phyloP scores from a whole-genome alignment of 2,888 invertebrate genomes.

The Lochmaea capreae region DNA sequence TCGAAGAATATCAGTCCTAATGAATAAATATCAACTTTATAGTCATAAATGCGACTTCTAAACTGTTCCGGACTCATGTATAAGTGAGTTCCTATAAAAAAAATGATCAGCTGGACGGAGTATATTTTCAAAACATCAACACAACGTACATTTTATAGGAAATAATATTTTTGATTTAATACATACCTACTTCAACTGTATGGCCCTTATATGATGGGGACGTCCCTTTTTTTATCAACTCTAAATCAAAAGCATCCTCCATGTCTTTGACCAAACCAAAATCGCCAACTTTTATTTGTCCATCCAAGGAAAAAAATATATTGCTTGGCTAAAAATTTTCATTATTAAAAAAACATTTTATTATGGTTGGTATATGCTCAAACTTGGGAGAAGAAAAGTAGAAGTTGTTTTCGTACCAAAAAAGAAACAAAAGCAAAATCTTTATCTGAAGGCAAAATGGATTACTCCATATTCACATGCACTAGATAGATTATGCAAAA shows the following conservation, averaged over 20 bases:
- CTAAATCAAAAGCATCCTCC: conserved; percentile 68
- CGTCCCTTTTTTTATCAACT: conserved; percentile 64
- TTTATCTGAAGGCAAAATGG: too few relatives aligned
- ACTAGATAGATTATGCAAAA: too few relatives aligned
- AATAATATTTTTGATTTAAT: not conserved
- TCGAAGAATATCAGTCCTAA: conserved; percentile 95
- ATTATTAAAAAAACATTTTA: not conserved
- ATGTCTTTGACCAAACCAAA: conserved; percentile 97
- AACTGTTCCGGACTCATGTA: conserved; percentile 99
- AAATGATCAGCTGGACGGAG: not conserved
- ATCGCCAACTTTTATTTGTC: conserved; percentile 94
- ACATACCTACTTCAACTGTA: conserved; percentile 74
- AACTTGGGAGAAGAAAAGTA: too few relatives aligned
- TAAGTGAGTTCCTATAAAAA: conserved; percentile 81
- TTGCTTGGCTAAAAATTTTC: conserved; percentile 78
- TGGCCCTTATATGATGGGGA: conserved; percentile 61
- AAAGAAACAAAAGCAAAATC: too few relatives aligned
- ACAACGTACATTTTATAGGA: conserved; percentile 51
- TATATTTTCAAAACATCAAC: too few relatives aligned
- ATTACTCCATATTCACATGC: too few relatives aligned
- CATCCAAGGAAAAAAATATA: conserved; percentile 93
- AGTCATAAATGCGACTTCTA: conserved; percentile 79
- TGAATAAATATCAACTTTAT: conserved; percentile 96
- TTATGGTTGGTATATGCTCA: too few relatives aligned
- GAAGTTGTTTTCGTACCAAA: too few relatives aligned